Evolutionary conservation across 1,140 invertebrate genomes (phyloP).

Genomic region (Drosophila quadrilineata): DNA sequence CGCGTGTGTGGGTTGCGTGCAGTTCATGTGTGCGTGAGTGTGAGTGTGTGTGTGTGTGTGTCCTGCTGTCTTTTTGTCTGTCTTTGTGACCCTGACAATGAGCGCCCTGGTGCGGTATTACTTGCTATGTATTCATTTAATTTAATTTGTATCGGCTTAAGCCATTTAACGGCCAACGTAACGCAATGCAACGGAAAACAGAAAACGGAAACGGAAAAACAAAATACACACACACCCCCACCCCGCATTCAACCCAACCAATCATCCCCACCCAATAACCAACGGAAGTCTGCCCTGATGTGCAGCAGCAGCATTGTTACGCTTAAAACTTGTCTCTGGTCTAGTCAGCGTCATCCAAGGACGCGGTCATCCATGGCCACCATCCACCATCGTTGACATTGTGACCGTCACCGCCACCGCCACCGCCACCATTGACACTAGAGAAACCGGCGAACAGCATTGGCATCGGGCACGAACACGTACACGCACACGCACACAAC

Average conservation of each 20-base stretch:
- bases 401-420: no score
- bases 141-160: conserved; percentile 60
- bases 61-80: neutral
- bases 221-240: neutral
- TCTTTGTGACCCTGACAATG: conserved; percentile 53
- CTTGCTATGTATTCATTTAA: conserved; percentile 53
- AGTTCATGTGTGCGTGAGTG: neutral
- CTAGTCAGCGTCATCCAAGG: conserved; percentile 28
- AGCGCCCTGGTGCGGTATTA: conserved; percentile 32
- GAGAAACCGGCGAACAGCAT: neutral
- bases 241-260: neutral
- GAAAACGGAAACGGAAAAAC: conserved; percentile 39
- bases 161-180: conserved; percentile 38
- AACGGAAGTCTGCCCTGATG: conserved; percentile 25
- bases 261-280: neutral
- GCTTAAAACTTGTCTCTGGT: conserved; percentile 23
- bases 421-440: no score
- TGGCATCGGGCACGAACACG: neutral
- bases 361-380: no score
- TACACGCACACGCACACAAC: neutral
- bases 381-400: no score
- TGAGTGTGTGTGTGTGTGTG: neutral
- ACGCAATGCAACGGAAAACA: conserved; percentile 1
- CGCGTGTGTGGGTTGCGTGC: neutral
- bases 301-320: neutral